A percentile compares a stretch with the other conserved stretches of the same genome.
phyloP scores from a whole-genome alignment of 2,797 vertebrate species.

The Cyprinodon diabolis region DNA sequence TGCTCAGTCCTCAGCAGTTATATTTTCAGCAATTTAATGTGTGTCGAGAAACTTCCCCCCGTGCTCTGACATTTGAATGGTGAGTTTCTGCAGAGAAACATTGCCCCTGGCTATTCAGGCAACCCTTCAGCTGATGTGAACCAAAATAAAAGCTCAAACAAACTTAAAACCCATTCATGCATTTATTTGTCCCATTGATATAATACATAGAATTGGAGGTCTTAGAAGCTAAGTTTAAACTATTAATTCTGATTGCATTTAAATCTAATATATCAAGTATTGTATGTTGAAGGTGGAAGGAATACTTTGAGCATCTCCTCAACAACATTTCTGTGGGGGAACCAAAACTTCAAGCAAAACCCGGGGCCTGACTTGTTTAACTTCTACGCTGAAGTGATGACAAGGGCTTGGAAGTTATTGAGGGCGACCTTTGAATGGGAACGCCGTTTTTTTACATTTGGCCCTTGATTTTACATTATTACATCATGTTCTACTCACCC shows the following conservation, averaged over 20 bases:
- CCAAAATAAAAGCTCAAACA: conserved; percentile 22
- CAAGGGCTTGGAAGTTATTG: too few species aligned
- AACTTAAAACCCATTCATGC: neutral
- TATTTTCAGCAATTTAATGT: conserved; percentile 55
- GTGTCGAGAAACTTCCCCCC: conserved; percentile 28
- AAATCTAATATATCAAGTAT: too few species aligned
- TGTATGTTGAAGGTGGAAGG: too few species aligned
- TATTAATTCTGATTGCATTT: neutral
- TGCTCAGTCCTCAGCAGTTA: conserved; percentile 25
- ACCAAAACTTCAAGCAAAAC: too few species aligned
- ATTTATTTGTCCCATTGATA: neutral
- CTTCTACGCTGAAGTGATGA: too few species aligned
- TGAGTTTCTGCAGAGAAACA: conserved; percentile 31
- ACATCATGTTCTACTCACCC: too few species aligned
- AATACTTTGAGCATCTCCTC: too few species aligned
- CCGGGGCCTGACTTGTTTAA: too few species aligned
- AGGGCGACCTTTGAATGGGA: too few species aligned
- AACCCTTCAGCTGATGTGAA: conserved; percentile 21
- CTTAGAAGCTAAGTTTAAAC: neutral
- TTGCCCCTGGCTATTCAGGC: conserved; percentile 22
- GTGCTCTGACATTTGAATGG: conserved; percentile 59
- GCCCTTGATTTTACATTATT: too few species aligned
- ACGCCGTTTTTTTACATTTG: too few species aligned
- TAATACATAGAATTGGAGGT: neutral
- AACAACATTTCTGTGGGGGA: too few species aligned